phyloP scores from a whole-genome alignment of 2,113 vertebrate species.

The Melanocharis versteri region DNA sequence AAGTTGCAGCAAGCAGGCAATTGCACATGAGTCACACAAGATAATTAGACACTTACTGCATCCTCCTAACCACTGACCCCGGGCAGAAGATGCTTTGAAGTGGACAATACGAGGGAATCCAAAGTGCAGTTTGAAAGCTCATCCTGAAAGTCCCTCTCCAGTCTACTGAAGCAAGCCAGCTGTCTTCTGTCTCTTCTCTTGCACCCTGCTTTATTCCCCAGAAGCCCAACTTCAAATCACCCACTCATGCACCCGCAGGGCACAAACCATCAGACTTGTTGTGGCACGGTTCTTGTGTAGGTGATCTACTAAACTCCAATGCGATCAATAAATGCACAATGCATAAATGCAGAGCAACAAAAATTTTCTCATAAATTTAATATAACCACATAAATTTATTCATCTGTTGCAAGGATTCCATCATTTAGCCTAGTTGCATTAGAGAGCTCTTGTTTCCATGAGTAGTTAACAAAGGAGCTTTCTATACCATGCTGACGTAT shows the following conservation, averaged over 20 bases:
- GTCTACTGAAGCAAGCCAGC: not conserved
- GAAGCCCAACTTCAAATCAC: not conserved
- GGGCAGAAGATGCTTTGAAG: not conserved
- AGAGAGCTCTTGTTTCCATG: not conserved
- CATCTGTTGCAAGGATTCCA: not conserved
- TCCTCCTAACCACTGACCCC: not conserved
- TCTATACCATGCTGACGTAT: not conserved
- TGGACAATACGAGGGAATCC: rapidly evolving
- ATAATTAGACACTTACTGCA: not conserved
- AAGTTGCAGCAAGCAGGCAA: not conserved
- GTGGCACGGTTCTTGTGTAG: not conserved
- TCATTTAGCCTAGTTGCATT: not conserved
- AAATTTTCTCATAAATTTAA: not conserved
- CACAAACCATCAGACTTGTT: not conserved
- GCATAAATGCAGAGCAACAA: not conserved
- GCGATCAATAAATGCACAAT: not conserved
- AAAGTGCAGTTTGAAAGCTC: not conserved
- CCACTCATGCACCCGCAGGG: not conserved
- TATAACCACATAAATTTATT: not conserved
- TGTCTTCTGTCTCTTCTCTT: not conserved
- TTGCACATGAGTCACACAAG: not conserved
- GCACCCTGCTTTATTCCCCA: not conserved
- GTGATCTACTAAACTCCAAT: not conserved
- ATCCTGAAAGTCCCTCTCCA: not conserved
- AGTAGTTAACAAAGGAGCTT: not conserved